A percentile compares a stretch with the other conserved stretches of the same genome.
Conservation (phyloP, 2,888 invertebrate genomes). For the Monopis laevigella region DNA sequence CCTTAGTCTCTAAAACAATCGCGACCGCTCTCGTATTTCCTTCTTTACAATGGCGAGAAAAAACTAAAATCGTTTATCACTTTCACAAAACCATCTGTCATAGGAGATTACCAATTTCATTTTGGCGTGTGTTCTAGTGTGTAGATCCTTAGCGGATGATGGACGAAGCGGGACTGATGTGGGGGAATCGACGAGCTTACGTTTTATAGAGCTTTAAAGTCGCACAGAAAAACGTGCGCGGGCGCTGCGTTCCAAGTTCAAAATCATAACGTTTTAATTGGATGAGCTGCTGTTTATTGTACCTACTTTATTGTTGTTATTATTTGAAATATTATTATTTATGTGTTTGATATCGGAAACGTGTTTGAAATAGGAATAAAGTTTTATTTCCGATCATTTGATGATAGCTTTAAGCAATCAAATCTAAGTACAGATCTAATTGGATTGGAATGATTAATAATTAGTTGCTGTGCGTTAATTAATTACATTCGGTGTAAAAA, state of each 20-base stretch:
- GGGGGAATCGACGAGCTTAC: not conserved
- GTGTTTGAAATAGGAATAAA: not conserved
- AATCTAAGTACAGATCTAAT: too few species aligned
- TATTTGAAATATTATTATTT: not conserved
- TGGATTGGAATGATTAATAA: too few species aligned
- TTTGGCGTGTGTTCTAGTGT: slow-evolving; percentile 22
- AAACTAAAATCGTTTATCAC: slow-evolving; percentile 13
- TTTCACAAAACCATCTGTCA: slow-evolving; percentile 12
- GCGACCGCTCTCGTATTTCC: slow-evolving; percentile 6
- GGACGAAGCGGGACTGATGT: slow-evolving; percentile 1
- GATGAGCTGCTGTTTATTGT: not conserved
- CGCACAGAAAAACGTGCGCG: slow-evolving; percentile 1
- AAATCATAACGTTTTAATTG: slow-evolving; percentile 8
- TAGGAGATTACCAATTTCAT: slow-evolving; percentile 40
- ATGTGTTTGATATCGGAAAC: slow-evolving; percentile 6
- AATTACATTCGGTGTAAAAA: too few species aligned
- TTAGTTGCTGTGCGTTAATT: too few species aligned
- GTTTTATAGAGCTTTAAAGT: slow-evolving; percentile 10
- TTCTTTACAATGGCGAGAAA: slow-evolving; percentile 5
- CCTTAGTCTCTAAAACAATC: slow-evolving; percentile 4
- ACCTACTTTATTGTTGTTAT: not conserved
- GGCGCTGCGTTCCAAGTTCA: slow-evolving; percentile 9
- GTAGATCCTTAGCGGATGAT: not conserved
- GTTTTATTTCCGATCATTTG: too few species aligned
- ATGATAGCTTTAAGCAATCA: too few species aligned